A percentile compares a stretch with the other conserved stretches of the same genome.
Conservation (phyloP, 2,113 vertebrate species). For the Onychorhynchus coronatus region DNA sequence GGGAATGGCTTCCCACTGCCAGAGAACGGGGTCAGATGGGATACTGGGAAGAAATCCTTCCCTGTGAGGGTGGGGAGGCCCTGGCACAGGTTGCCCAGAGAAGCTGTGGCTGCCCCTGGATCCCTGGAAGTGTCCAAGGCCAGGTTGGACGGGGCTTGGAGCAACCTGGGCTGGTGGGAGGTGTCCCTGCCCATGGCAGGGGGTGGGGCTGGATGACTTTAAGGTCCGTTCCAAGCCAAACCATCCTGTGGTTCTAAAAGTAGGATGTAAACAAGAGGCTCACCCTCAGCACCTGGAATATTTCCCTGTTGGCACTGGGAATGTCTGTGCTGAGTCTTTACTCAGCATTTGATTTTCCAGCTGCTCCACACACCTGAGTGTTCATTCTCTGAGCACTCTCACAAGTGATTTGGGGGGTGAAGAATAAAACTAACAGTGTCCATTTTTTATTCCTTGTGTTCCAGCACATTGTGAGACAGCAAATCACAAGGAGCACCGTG, state of each 20-base stretch:
- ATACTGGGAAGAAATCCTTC: accelerated
- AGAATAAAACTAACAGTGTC: neutral
- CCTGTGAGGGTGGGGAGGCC: accelerated
- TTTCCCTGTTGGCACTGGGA: neutral
- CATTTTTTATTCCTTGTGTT: neutral
- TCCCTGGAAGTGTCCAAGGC: neutral
- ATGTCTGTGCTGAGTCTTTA: neutral
- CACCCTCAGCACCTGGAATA: neutral
- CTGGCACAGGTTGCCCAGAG: neutral
- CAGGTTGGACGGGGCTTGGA: accelerated
- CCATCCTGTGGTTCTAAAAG: neutral
- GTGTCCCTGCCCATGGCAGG: neutral
- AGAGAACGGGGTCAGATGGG: neutral
- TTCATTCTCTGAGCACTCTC: neutral
- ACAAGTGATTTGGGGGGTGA: neutral
- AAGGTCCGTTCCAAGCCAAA: neutral
- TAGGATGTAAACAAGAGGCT: neutral
- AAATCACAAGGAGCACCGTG: accelerated
- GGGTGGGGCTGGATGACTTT: accelerated
- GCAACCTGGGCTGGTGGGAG: accelerated
- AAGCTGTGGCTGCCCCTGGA: neutral
- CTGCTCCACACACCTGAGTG: neutral
- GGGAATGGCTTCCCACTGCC: neutral
- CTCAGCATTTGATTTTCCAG: neutral
- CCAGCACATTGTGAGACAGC: neutral